Evolutionary conservation across 2,888 invertebrate genomes (phyloP).

Genomic region (Leucophora obtusa): DNA sequence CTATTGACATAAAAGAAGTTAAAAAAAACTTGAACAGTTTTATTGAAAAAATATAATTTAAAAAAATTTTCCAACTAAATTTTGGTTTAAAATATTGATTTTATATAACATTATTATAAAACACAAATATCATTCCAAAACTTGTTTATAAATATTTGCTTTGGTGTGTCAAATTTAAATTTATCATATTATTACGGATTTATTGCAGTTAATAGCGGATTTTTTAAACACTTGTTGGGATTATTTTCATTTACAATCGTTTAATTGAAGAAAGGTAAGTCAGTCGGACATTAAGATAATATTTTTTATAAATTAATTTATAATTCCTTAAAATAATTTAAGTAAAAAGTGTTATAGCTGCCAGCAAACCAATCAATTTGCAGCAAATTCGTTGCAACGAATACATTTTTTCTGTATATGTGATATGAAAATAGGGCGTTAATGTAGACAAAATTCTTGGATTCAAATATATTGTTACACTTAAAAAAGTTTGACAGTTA

Average conservation of each 20-base stretch:
- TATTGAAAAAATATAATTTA: background rate
- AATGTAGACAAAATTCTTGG: too few relatives aligned
- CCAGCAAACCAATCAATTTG: too few relatives aligned
- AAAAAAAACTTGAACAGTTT: background rate
- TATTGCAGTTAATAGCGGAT: constrained; percentile 55
- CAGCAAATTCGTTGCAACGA: too few relatives aligned
- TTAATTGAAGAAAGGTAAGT: constrained; percentile 57
- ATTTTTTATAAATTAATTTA: too few relatives aligned
- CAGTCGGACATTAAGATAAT: background rate
- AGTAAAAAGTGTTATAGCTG: too few relatives aligned
- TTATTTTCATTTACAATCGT: constrained; percentile 39
- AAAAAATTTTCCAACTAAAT: background rate
- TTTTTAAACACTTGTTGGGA: constrained; percentile 43
- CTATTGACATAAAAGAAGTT: background rate
- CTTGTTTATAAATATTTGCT: background rate
- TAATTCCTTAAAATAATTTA: too few relatives aligned
- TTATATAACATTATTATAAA: background rate
- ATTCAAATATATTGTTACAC: too few relatives aligned
- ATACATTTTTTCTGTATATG: too few relatives aligned
- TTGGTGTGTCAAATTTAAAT: constrained; percentile 36
- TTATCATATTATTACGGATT: constrained; percentile 43
- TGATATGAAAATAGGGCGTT: too few relatives aligned
- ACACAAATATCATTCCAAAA: background rate
- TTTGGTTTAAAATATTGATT: background rate
- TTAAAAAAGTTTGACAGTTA: too few relatives aligned